Evolutionary conservation across 2,113 vertebrate species (phyloP).

Genomic region (Fukomys damarensis): DNA sequence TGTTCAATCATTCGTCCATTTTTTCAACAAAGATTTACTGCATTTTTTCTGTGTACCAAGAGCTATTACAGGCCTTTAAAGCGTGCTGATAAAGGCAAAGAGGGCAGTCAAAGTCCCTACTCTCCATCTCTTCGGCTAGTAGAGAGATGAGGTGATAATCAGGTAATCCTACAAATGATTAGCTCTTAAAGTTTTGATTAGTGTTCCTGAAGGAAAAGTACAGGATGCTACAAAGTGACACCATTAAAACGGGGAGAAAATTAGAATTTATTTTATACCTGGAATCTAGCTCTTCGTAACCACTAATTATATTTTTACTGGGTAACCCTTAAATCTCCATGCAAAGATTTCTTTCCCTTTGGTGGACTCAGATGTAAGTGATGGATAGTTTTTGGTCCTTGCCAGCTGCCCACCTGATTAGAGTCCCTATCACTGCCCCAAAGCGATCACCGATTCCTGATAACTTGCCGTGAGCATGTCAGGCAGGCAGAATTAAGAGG

Average conservation of each 20-base stretch:
- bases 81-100: neutral
- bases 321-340: slow-evolving; percentile 29
- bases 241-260: neutral
- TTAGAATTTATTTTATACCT: neutral
- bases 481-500: neutral
- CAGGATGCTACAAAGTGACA: neutral
- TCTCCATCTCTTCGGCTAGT: neutral
- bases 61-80: neutral
- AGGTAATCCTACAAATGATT: neutral
- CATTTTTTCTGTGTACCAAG: neutral
- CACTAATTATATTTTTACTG: neutral
- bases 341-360: slow-evolving; percentile 19
- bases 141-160: neutral
- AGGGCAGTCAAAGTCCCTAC: neutral
- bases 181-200: neutral
- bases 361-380: neutral
- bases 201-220: neutral
- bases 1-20: neutral
- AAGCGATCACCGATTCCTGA: neutral
- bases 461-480: neutral
- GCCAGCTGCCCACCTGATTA: neutral
- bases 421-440: neutral
- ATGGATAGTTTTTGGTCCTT: neutral
- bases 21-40: neutral
- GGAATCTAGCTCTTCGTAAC: neutral